These are phyloP conservation scores for Pycnonotus jocosus DNA, from an alignment of 2,113 vertebrate genomes.

Conservation along the genomic window DNA sequence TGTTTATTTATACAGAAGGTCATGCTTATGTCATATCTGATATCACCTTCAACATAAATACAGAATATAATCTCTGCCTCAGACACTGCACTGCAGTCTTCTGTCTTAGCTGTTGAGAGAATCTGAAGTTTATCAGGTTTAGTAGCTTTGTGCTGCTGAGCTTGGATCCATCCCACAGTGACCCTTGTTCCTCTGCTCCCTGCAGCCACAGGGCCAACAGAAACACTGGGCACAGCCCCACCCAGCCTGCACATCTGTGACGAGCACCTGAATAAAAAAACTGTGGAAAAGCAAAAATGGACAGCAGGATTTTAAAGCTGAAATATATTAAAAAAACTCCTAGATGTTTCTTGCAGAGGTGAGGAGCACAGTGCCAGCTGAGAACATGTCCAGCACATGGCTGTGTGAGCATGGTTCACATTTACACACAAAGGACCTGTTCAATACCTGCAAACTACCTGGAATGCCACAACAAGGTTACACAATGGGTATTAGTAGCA, in stretches of 20 bases:
- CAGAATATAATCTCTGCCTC: background rate
- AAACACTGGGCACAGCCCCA: background rate
- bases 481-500: background rate
- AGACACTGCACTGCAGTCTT: background rate
- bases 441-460: background rate
- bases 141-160: background rate
- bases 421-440: background rate
- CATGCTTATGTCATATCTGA: background rate
- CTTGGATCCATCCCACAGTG: background rate
- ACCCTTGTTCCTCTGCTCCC: background rate
- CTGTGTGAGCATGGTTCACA: background rate
- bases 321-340: background rate
- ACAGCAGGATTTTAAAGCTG: background rate
- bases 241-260: background rate
- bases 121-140: background rate
- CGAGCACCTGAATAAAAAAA: rapidly evolving
- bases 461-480: background rate
- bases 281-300: background rate
- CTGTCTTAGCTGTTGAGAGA: background rate
- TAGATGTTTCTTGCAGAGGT: background rate
- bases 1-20: background rate
- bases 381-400: rapidly evolving
- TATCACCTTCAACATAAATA: background rate
- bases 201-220: background rate
- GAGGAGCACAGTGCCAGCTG: background rate